A percentile compares a stretch with the other conserved stretches of the same genome.
Evolutionary conservation across 2,888 invertebrate species (phyloP).

Genomic region (Gortyna flavago): DNA sequence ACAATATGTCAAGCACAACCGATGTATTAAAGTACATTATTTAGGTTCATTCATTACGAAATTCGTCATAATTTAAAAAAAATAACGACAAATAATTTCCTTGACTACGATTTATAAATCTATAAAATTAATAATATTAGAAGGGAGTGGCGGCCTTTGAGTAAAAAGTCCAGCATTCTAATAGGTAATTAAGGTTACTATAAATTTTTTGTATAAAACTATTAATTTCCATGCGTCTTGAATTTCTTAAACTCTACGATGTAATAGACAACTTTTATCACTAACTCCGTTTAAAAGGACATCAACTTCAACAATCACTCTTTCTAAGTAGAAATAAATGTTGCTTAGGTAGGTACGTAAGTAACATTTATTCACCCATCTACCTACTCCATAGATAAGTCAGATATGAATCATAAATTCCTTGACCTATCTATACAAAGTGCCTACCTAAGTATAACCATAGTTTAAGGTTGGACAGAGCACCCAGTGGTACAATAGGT

Average conservation of each 20-base stretch:
- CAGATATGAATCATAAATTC: slow-evolving; percentile 58
- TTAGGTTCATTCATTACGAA: slow-evolving; percentile 53
- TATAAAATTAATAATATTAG: slow-evolving; percentile 72
- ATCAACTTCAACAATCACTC: slow-evolving; percentile 63
- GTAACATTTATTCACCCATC: slow-evolving; percentile 44
- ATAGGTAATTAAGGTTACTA: slow-evolving; percentile 75
- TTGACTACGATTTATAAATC: slow-evolving; percentile 66
- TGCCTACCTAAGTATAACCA: slow-evolving; percentile 51
- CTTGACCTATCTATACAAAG: slow-evolving; percentile 52
- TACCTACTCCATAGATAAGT: slow-evolving; percentile 37
- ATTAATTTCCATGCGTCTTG: slow-evolving; percentile 69
- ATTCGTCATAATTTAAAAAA: slow-evolving; percentile 57
- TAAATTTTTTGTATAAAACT: slow-evolving; percentile 78
- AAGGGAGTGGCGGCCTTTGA: slow-evolving; percentile 79
- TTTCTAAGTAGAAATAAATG: slow-evolving; percentile 53
- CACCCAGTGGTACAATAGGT: slow-evolving; percentile 46
- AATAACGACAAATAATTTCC: slow-evolving; percentile 61
- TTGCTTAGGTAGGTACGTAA: slow-evolving; percentile 25
- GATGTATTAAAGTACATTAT: slow-evolving; percentile 58
- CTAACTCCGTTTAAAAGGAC: slow-evolving; percentile 57
- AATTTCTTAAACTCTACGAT: slow-evolving; percentile 67
- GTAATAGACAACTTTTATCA: slow-evolving; percentile 65
- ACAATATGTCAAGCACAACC: slow-evolving; percentile 64
- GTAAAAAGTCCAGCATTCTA: slow-evolving; percentile 86
- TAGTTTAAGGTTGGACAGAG: slow-evolving; percentile 61